Base-by-base conservation (phyloP, 2,888 invertebrate species). In the Cerceris rybyensis region DNA sequence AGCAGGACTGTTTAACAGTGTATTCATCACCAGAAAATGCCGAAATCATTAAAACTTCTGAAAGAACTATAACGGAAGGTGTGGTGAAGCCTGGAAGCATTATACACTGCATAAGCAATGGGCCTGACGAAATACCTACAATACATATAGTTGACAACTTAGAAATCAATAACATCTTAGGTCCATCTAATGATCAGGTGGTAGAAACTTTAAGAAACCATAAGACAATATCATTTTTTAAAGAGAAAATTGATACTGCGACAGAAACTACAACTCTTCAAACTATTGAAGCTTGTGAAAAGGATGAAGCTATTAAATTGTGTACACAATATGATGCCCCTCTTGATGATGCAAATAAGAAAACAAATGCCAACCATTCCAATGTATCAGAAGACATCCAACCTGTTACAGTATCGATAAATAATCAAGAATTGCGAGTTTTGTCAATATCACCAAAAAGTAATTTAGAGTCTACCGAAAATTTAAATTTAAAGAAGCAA, bases 91-190 rank as follows among this genome's bases (percentile, higher is more conserved):
- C 88, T 9, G 86, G 85, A 1, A 83, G 86, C 52, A 88, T 90
- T 13, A 87, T 91, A 54, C 89, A 89, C 2, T 90, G 91, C 71
- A 89, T 92, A 63, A 88, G 85, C 49, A 85, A 87, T 5, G 85
- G 83, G 0, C 70, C 82, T 6, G 90, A 88, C 55, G 88, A 91
- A 42, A 89, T 91, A 55, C 91, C 92, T 6, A 92, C 91, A 6
- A 91, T 92, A 75, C 92, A 92, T 39, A 90, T 92, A 52, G 90
- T 91, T 28, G 92, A 92, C 55, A 90, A 90, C 66, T 76, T 92
- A 46, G 90, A 90, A n/a, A 88, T 87, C 46, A 80, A 75, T 50
- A 86, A 81, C 52, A 83, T 85, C n/a, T 16, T 86, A 14, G 80
- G 83, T 7, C 66, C 84, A 0, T 69, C 84, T 4, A 65, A 64